phyloP scores from a whole-genome alignment of 2,888 invertebrate species.

The Malthinus seriepunctatus region DNA sequence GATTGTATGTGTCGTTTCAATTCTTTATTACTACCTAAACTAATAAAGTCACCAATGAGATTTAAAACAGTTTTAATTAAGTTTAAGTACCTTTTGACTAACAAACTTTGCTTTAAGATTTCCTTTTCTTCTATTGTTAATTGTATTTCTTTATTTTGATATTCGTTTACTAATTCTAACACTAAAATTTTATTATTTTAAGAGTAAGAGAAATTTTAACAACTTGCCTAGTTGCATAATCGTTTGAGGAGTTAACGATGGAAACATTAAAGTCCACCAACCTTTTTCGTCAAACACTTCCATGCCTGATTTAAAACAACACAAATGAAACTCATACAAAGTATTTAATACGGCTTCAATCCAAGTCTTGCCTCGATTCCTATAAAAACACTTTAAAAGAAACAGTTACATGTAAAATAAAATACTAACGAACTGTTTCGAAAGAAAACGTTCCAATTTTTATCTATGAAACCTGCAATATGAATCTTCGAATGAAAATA shows the following conservation, averaged over 20 bases:
- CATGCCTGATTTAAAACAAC: conserved; percentile 78
- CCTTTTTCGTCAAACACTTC: conserved; percentile 74
- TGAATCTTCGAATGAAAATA: conserved; percentile 88
- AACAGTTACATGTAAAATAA: conserved; percentile 7
- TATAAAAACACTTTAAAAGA: conserved; percentile 46
- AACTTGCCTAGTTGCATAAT: conserved; percentile 55
- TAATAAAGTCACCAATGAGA: too few relatives aligned
- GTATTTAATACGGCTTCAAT: conserved; percentile 84
- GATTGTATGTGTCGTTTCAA: too few relatives aligned
- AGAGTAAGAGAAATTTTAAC: conserved; percentile 23
- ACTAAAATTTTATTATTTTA: conserved; percentile 42
- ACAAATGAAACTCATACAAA: conserved; percentile 75
- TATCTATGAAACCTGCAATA: conserved; percentile 78
- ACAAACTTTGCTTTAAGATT: background rate
- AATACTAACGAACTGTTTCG: conserved; percentile 65
- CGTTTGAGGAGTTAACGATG: conserved; percentile 55
- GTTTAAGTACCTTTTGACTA: background rate
- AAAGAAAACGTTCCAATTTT: conserved; percentile 77
- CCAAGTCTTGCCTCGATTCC: conserved; percentile 84
- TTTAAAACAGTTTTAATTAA: too few relatives aligned
- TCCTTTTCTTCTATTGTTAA: conserved; percentile 42
- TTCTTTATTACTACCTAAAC: too few relatives aligned
- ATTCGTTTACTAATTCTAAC: conserved; percentile 50
- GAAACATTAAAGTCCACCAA: conserved; percentile 80
- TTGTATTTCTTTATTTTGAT: conserved; percentile 48